Conservation (phyloP, 2,888 invertebrate species). For the Brassicogethes aeneus region DNA sequence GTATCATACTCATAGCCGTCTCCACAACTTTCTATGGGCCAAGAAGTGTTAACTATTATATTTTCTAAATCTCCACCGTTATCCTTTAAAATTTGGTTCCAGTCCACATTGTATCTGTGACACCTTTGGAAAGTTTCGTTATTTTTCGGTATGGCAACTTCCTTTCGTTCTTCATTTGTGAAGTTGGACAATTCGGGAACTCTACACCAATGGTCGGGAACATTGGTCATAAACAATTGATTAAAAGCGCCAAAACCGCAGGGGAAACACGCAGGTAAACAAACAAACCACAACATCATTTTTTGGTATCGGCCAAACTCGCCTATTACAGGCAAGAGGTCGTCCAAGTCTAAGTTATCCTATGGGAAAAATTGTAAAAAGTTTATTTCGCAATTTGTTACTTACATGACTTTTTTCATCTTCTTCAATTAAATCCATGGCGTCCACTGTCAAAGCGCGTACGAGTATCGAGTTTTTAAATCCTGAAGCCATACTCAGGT, state of each 20-base stretch:
- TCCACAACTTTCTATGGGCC: conserved; percentile 58
- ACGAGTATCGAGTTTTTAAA: not conserved
- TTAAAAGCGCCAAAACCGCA: conserved; percentile 90
- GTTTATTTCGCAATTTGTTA: not conserved
- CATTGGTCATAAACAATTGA: conserved; percentile 85
- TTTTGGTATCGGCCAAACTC: conserved; percentile 88
- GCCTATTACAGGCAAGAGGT: conserved; percentile 74
- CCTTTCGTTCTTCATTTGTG: conserved; percentile 49
- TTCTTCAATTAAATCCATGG: not conserved
- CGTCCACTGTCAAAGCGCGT: not conserved
- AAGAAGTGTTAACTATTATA: conserved; percentile 43
- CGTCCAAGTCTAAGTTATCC: conserved; percentile 71
- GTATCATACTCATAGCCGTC: conserved; percentile 76
- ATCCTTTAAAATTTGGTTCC: conserved; percentile 48
- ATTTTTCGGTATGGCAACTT: conserved; percentile 54
- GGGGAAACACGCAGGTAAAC: conserved; percentile 81
- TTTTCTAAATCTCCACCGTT: conserved; percentile 23
- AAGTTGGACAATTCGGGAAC: conserved; percentile 58
- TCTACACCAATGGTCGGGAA: conserved; percentile 79
- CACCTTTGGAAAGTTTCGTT: conserved; percentile 60
- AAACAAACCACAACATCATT: conserved; percentile 73
- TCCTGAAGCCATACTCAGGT: not conserved
- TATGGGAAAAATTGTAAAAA: conserved; percentile 17
- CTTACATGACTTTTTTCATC: not conserved
- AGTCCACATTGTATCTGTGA: conserved; percentile 59